Conservation (phyloP, 2,113 vertebrate species). For the Isurus oxyrinchus region DNA sequence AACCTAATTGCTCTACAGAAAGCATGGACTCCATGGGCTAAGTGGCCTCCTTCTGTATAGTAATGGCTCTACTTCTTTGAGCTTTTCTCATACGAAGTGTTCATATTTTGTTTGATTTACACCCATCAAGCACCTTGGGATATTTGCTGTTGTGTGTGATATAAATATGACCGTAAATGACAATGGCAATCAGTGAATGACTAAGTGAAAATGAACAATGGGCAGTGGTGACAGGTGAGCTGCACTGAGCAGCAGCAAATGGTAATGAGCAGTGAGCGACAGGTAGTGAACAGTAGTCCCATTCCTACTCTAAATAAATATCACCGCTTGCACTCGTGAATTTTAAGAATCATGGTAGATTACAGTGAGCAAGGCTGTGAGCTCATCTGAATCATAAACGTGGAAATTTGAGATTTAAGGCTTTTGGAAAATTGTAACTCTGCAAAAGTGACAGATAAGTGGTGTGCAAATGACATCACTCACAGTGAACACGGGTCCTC, state of each 20-base stretch:
- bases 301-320: conserved; percentile 36
- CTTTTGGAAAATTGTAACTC: conserved; percentile 42
- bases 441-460: too few relatives aligned
- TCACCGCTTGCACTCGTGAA: not conserved
- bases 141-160: not conserved
- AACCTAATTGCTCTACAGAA: too few relatives aligned
- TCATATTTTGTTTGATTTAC: not conserved
- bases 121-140: not conserved
- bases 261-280: not conserved
- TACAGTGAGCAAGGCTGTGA: not conserved
- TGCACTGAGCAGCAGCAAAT: not conserved
- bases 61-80: too few relatives aligned
- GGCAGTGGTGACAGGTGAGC: not conserved
- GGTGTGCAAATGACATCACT: conserved; percentile 50
- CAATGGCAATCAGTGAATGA: not conserved
- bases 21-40: too few relatives aligned
- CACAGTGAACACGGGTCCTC: conserved; percentile 97
- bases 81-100: too few relatives aligned
- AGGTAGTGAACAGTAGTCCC: not conserved
- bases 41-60: too few relatives aligned
- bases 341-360: not conserved
- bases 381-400: conserved; percentile 37
- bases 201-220: too few relatives aligned
- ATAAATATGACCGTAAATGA: not conserved
- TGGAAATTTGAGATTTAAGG: not conserved